Base-by-base conservation (phyloP, 2,797 vertebrate species). In the Cirrhinus mrigala region DNA sequence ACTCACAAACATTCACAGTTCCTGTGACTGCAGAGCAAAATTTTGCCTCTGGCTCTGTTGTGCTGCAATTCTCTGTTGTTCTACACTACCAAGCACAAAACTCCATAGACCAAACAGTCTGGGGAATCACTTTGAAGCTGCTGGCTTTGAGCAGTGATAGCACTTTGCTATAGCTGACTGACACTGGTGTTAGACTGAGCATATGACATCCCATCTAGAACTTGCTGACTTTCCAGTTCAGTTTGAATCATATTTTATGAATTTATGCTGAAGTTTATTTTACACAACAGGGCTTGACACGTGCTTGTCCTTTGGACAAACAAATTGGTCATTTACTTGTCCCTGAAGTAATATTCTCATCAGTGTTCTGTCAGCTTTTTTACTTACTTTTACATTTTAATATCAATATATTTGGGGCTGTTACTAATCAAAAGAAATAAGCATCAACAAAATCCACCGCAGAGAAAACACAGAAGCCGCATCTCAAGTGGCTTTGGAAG, bases 101-200 rank as follows among this genome's bases (percentile, higher is more conserved):
- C 56, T 79, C 44, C 73, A 77, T 58, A 66, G 46, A 82, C 71
- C 79, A 88, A 66, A 78, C 48, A 66, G 68, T 73, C 71, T 74
- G 74, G 68, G 75, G 81, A 79, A 2, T 85, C 48, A 85, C 80
- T 88, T 85, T 88, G 74, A 88, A 85, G 46, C 58, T 77, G 56
- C 70, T 83, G 82, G 52, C 82, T 79, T 79, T 73, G 20, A 85
- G 83, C 14, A 78, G 83, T 24, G 52, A 84, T 78, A 16, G 14
- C 68, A 79, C 44, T 79, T 85, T 71, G 66, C 83, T 79, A 37
- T 24, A 48, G 40, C 3, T 85, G 76, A 64, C 83, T 85, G 76
- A 79, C 83, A 79, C 66, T 62, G 66, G 44, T 6, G 8, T 78
- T 69, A 68, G 29, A 58, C 62, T 29, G 62, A 79, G 15, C 64